These are phyloP conservation scores for Botia almorhae DNA, from an alignment of 2,797 vertebrate species.

Conservation along the genomic window DNA sequence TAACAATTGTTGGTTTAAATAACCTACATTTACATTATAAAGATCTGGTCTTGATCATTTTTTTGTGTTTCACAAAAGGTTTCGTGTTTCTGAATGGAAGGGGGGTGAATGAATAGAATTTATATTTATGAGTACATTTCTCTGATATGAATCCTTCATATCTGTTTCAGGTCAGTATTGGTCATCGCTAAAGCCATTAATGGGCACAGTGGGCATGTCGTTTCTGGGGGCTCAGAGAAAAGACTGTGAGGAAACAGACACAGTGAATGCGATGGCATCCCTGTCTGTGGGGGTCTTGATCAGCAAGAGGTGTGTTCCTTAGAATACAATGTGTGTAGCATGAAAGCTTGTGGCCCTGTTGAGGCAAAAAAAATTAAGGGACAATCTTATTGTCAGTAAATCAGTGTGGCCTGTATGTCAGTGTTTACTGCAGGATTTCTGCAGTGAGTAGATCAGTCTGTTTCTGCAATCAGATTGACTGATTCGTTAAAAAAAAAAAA, in stretches of 20 bases:
- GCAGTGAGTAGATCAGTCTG: neutral
- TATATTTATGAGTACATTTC: too few species aligned
- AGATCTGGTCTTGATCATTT: too few species aligned
- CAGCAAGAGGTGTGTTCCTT: constrained; percentile 81
- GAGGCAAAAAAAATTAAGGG: neutral
- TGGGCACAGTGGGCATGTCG: constrained; percentile 81
- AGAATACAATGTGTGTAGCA: neutral
- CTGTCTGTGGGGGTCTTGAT: constrained; percentile 88
- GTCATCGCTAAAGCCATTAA: constrained; percentile 83
- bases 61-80: too few species aligned
- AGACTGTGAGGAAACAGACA: constrained; percentile 89
- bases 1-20: too few species aligned
- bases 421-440: neutral
- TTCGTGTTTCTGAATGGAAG: too few species aligned
- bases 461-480: neutral
- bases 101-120: too few species aligned
- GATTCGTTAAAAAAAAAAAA: neutral
- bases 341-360: neutral
- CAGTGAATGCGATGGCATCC: constrained; percentile 90
- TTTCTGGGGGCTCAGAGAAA: constrained; percentile 82
- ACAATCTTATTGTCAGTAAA: neutral
- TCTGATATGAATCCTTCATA: too few species aligned
- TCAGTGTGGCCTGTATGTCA: neutral
- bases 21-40: too few species aligned
- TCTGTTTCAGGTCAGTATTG: constrained; percentile 87